Evolutionary conservation across 1,140 invertebrate species (phyloP).

Genomic region (Ruditapes philippinarum): DNA sequence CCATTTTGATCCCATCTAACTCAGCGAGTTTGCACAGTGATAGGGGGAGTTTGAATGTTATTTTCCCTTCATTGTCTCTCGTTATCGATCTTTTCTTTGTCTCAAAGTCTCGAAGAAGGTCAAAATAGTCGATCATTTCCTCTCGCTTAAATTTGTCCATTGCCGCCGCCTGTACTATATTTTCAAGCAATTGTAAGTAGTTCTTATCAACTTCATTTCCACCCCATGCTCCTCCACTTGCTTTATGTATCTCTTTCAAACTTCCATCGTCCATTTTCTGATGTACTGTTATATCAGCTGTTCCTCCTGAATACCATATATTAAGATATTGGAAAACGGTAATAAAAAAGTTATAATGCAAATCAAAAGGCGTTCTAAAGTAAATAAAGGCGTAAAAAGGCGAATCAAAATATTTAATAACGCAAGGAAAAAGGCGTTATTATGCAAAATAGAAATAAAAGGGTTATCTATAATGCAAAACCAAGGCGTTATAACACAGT

Average conservation of each 20-base stretch:
- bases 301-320: constrained; percentile 44
- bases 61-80: not conserved
- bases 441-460: too few relatives aligned
- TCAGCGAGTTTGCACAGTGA: not conserved
- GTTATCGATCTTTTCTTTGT: constrained; percentile 22
- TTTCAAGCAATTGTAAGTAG: not conserved
- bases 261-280: not conserved
- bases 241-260: constrained; percentile 24
- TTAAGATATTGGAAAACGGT: too few relatives aligned
- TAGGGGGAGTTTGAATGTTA: constrained; percentile 7
- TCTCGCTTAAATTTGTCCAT: not conserved
- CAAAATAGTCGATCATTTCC: constrained; percentile 36
- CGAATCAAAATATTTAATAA: too few relatives aligned
- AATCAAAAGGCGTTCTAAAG: too few relatives aligned
- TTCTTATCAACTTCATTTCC: constrained; percentile 25
- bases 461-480: too few relatives aligned
- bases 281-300: constrained; percentile 37
- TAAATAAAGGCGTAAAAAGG: too few relatives aligned
- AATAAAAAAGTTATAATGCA: too few relatives aligned
- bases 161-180: not conserved
- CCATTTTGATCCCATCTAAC: not conserved
- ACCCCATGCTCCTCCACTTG: constrained; percentile 45
- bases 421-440: too few relatives aligned
- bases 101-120: constrained; percentile 33
- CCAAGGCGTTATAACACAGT: too few relatives aligned